Percentiles rank a stretch among this genome's conserved stretches.
Conservation (phyloP, 2,888 invertebrate species). For the Lycaena phlaeas region DNA sequence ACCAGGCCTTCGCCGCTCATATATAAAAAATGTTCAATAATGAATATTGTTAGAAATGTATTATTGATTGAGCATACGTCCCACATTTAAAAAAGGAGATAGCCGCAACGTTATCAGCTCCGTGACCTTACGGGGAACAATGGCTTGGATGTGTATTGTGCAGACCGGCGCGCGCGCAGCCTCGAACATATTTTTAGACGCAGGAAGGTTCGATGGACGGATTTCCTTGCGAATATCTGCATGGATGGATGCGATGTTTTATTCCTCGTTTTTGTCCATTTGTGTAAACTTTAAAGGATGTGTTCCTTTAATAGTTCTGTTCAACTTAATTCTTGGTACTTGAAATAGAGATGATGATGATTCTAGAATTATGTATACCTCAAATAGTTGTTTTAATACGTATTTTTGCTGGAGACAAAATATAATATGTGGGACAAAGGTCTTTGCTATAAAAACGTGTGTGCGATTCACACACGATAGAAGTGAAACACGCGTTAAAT, state of each 20-base stretch:
- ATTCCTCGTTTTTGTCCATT: background rate
- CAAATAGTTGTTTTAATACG: too few species aligned
- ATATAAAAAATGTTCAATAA: too few species aligned
- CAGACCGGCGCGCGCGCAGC: conserved; percentile 53
- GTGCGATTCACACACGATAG: too few species aligned
- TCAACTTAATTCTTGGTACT: too few species aligned
- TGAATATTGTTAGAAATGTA: background rate
- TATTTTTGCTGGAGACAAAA: too few species aligned
- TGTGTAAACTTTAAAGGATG: background rate
- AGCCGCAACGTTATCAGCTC: conserved; percentile 25
- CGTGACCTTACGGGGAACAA: conserved; percentile 46
- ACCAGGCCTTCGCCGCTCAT: too few species aligned
- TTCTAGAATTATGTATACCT: too few species aligned
- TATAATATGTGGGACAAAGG: too few species aligned
- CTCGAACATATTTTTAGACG: conserved; percentile 64
- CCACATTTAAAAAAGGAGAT: conserved; percentile 5
- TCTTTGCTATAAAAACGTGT: too few species aligned
- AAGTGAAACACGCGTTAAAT: too few species aligned
- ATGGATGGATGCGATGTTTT: background rate
- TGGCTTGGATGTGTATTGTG: conserved; percentile 24
- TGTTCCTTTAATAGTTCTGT: too few species aligned
- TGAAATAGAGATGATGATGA: too few species aligned
- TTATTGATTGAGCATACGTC: background rate
- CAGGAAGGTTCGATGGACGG: conserved; percentile 56
- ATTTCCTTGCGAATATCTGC: conserved; percentile 42